A percentile compares a stretch with the other conserved stretches of the same genome.
These are phyloP conservation scores for Chaetodon trifascialis DNA, from an alignment of 2,113 vertebrate genomes.

Conservation along the genomic window DNA sequence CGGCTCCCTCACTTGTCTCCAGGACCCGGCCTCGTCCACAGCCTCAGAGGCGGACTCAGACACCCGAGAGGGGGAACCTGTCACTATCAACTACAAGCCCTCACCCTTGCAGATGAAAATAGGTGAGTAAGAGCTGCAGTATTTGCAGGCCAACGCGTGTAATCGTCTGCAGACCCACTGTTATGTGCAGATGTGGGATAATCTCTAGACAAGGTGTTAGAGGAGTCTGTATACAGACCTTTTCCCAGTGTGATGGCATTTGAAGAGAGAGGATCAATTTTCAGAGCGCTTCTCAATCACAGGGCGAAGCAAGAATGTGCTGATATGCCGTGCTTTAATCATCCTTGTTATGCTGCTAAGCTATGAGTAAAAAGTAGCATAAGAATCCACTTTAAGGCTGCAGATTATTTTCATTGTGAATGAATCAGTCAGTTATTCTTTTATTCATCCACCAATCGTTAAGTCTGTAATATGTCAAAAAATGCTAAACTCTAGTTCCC, in stretches of 20 bases:
- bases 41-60: conserved; percentile 95
- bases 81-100: conserved; percentile 98
- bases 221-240: neutral
- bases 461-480: neutral
- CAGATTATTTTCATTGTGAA: neutral
- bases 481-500: neutral
- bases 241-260: neutral
- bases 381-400: neutral
- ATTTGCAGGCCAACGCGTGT: neutral
- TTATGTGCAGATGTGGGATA: neutral
- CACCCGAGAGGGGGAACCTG: conserved; percentile 93
- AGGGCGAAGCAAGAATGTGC: neutral
- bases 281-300: too few relatives aligned
- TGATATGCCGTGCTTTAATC: neutral
- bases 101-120: conserved; percentile 98
- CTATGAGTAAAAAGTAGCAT: neutral
- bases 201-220: neutral
- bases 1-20: conserved; percentile 40
- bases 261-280: too few relatives aligned
- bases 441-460: neutral
- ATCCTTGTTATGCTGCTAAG: neutral
- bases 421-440: neutral
- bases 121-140: conserved; percentile 83
- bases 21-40: conserved; percentile 94
- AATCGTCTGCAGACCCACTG: neutral